Evolutionary conservation across 2,888 invertebrate genomes (phyloP).

Genomic region (Biston betularia): DNA sequence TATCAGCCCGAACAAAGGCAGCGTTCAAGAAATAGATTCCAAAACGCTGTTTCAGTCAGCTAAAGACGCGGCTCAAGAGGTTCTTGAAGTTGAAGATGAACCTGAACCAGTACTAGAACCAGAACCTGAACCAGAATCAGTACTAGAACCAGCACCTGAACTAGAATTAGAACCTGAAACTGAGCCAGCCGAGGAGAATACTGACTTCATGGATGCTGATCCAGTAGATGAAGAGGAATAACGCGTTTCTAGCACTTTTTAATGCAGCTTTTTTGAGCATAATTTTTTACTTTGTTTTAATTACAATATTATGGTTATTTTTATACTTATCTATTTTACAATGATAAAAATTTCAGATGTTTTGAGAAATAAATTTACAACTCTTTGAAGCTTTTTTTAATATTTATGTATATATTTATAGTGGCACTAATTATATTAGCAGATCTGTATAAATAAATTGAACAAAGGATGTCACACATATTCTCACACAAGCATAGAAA

Average conservation of each 20-base stretch:
- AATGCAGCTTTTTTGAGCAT: not conserved
- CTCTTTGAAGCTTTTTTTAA: not conserved
- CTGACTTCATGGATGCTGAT: constrained; percentile 27
- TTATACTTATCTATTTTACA: not conserved
- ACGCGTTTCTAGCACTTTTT: not conserved
- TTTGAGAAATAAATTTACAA: not conserved
- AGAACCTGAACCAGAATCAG: constrained; percentile 56
- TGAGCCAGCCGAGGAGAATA: constrained; percentile 17
- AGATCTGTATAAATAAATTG: too few relatives aligned
- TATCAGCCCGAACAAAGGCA: constrained; percentile 2
- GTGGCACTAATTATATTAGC: too few relatives aligned
- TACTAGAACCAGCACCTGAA: constrained; percentile 63
- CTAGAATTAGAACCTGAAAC: constrained; percentile 39
- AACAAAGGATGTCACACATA: too few relatives aligned
- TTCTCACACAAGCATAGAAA: too few relatives aligned
- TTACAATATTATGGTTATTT: not conserved
- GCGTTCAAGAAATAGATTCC: not conserved
- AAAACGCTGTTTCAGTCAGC: not conserved
- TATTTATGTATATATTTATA: not conserved
- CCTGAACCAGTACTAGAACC: not conserved
- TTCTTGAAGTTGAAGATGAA: not conserved
- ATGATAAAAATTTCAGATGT: not conserved
- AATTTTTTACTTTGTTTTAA: constrained; percentile 4
- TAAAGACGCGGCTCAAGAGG: not conserved
- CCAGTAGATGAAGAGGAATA: constrained; percentile 19